These are phyloP conservation scores for Oreocharis arfaki DNA, from an alignment of 2,113 vertebrate species.

Conservation along the genomic window DNA sequence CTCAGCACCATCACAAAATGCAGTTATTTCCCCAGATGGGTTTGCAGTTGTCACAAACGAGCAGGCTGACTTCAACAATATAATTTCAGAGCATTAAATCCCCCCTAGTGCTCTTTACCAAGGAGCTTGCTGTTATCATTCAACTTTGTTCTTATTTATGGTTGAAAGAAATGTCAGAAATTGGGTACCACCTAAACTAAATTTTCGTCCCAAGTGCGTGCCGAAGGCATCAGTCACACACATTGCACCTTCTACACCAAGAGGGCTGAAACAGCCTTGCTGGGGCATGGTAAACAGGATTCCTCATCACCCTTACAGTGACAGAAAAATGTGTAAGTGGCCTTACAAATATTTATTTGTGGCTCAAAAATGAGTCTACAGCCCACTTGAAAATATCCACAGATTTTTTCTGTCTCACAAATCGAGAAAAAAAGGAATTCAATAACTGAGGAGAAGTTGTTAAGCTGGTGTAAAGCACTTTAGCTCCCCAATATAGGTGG, in stretches of 20 bases:
- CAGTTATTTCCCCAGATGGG: background rate
- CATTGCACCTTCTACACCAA: background rate
- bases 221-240: background rate
- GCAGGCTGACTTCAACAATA: background rate
- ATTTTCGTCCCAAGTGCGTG: background rate
- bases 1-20: background rate
- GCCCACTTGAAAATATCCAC: background rate
- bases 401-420: background rate
- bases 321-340: fast-evolving
- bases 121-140: background rate
- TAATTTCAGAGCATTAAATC: background rate
- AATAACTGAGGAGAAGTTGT: background rate
- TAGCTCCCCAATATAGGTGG: background rate
- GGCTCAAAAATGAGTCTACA: background rate
- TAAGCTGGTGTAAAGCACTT: background rate
- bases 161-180: background rate
- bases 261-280: background rate
- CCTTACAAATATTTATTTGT: background rate
- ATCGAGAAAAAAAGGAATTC: background rate
- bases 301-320: background rate
- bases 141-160: background rate
- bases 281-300: background rate
- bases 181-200: background rate
- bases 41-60: fast-evolving
- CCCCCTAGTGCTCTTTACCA: background rate